Percentiles rank a stretch among this genome's conserved stretches.
These are phyloP conservation scores for Schizaphis graminum DNA, from an alignment of 2,888 invertebrate species.

Conservation along the genomic window DNA sequence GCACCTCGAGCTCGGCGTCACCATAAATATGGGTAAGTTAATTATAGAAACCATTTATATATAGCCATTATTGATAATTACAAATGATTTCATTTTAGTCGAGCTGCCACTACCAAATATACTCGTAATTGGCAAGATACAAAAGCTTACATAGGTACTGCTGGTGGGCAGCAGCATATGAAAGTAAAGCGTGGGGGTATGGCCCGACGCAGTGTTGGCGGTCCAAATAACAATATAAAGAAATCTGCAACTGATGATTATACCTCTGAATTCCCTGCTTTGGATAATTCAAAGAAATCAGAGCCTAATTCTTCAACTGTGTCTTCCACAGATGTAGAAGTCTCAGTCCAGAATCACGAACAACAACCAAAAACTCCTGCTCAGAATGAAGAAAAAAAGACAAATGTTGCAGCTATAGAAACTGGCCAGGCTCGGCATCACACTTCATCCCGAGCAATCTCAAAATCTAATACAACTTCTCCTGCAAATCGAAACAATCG, in stretches of 20 bases:
- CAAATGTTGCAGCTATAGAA: too few species aligned
- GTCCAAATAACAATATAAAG: slow-evolving; percentile 3
- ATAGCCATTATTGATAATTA: slow-evolving; percentile 54
- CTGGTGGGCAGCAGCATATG: not conserved
- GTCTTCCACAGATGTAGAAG: not conserved
- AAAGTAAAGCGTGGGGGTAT: slow-evolving; percentile 18
- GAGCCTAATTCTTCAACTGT: not conserved
- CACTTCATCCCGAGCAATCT: not conserved
- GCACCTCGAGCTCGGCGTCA: slow-evolving; percentile 89
- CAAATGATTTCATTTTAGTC: slow-evolving; percentile 73
- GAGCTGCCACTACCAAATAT: slow-evolving; percentile 89
- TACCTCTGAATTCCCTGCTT: slow-evolving; percentile 17
- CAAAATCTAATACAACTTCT: slow-evolving; percentile 5
- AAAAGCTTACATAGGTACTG: slow-evolving; percentile 78
- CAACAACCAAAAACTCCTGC: not conserved
- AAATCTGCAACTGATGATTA: slow-evolving; percentile 32
- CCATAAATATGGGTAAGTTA: slow-evolving; percentile 83
- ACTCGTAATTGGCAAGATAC: slow-evolving; percentile 94
- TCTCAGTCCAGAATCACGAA: not conserved
- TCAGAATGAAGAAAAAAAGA: slow-evolving; percentile 18
- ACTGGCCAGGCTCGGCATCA: not conserved
- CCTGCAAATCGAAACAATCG: not conserved
- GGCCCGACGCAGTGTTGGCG: not conserved
- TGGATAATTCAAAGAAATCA: not conserved
- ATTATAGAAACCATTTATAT: not conserved